Conservation (phyloP, 2,113 vertebrate genomes). For the Oryzias woworae region DNA sequence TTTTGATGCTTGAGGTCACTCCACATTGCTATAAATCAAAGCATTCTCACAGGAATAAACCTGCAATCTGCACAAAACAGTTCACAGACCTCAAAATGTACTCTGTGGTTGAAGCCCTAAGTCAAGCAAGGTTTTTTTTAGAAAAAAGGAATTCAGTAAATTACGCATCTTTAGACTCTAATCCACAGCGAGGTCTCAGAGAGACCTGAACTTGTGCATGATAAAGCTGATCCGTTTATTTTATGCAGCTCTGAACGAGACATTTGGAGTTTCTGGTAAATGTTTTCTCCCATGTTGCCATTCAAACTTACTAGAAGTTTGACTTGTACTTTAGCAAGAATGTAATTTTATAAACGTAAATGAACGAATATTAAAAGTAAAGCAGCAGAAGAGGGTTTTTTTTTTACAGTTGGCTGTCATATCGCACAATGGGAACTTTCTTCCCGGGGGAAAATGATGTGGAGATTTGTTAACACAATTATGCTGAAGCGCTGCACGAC, state of each 20-base stretch:
- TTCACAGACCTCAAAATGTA: conserved; percentile 69
- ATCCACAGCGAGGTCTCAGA: conserved; percentile 21
- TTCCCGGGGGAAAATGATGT: conserved; percentile 38
- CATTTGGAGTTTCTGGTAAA: conserved; percentile 40
- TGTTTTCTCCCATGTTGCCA: conserved; percentile 28
- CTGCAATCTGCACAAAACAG: conserved; percentile 58
- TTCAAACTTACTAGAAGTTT: conserved; percentile 29
- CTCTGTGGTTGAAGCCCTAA: conserved; percentile 67
- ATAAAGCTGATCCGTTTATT: conserved; percentile 54
- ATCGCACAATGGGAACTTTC: conserved; percentile 15
- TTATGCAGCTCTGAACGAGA: conserved; percentile 30
- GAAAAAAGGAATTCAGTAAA: conserved; percentile 70
- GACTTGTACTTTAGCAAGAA: conserved; percentile 17
- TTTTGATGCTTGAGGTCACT: conserved; percentile 48
- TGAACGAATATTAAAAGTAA: conserved; percentile 24
- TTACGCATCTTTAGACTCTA: conserved; percentile 59
- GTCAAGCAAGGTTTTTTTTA: conserved; percentile 67
- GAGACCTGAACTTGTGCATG: conserved; percentile 47
- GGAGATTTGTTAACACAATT: conserved; percentile 39
- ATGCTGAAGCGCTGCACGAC: conserved; percentile 26
- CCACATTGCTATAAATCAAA: conserved; percentile 40
- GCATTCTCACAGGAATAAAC: conserved; percentile 51
- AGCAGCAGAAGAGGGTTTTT: conserved; percentile 9
- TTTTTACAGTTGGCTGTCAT: conserved; percentile 8
- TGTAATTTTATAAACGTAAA: conserved; percentile 19